Percentiles rank a stretch among this genome's conserved stretches.
Conservation (phyloP, 1,140 invertebrate species). For the Caenorhabditis latens region DNA sequence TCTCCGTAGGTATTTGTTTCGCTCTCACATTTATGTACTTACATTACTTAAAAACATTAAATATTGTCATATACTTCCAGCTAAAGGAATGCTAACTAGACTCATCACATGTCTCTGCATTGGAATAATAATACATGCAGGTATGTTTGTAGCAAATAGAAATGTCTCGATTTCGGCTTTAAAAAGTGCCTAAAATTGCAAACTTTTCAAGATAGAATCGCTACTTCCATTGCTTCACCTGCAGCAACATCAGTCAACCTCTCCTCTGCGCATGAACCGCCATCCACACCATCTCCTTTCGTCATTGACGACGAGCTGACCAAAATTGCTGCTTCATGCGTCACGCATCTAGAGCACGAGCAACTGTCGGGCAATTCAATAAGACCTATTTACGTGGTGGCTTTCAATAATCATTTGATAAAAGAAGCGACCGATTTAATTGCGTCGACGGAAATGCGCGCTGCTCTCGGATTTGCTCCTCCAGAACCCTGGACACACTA, state of each 20-base stretch:
- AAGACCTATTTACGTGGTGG: not conserved
- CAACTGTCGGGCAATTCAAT: constrained; percentile 25
- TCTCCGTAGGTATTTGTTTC: too few species aligned
- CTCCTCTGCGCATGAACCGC: too few species aligned
- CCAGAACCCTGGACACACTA: constrained; percentile 11
- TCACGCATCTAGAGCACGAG: not conserved
- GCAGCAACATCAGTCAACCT: too few species aligned
- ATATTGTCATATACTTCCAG: not conserved
- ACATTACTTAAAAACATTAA: too few species aligned
- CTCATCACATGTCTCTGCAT: not conserved
- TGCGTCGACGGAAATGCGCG: constrained; percentile 13
- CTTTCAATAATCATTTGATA: not conserved
- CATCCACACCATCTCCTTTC: too few species aligned
- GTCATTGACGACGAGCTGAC: too few species aligned
- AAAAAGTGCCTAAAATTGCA: too few species aligned
- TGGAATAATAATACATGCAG: not conserved
- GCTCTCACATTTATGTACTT: too few species aligned
- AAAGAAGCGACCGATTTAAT: not conserved
- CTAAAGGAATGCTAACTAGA: constrained; percentile 14
- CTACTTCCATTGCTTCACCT: too few species aligned
- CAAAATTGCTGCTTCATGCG: not conserved
- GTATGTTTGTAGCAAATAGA: not conserved
- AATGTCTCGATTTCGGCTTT: not conserved
- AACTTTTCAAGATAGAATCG: too few species aligned
- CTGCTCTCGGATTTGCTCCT: constrained; percentile 24